Base-by-base conservation (phyloP, 2,797 vertebrate genomes). In the Esox masquinongy region DNA sequence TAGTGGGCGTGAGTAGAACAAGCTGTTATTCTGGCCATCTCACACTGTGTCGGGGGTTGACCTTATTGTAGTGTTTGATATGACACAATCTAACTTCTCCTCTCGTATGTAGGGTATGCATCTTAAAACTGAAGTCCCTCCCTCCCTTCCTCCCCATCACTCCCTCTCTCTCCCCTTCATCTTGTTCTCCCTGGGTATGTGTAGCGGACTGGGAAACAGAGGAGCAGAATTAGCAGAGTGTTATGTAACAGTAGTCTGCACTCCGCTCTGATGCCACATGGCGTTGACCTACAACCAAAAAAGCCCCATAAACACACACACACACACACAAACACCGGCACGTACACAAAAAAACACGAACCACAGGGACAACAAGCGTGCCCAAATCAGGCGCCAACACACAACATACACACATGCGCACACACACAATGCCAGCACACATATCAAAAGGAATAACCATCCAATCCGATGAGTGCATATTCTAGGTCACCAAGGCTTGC, bases 11-110 rank as follows among this genome's bases (percentile, higher is more conserved):
- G 53, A 59, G 53, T n/a, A 59, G 53, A 59, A 9, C 53, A 59
- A 59, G 53, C 53, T 59, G n/a, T 59, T 59, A 59, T 59, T 59
- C 39, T 43, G n/a, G n/a, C 53, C 53, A 59, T 59, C 9, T 59
- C 53, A 59, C 53, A 15, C 53, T 22, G 53, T n/a, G 8, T 59
- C 22, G 53, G 53, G n/a, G 53, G n/a, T 59, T 59, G n/a, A n/a
- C 53, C 53, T 16, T 59, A n/a, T 59, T 59, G n/a, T 59, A 59
- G 53, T 59, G 9, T 22, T 22, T 22, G n/a, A 59, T 59, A 3
- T 9, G n/a, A 59, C n/a, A 22, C 53, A 59, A n/a, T 59, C n/a
- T 0, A 59, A 22, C 53, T 59, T 59, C n/a, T 16, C 53, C n/a
- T 16, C 53, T 22, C 22, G 53, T 22, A 59, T 59, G 53, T 59